Evolutionary conservation across 2,113 vertebrate species (phyloP).

Genomic region (Acanthisitta chloris): DNA sequence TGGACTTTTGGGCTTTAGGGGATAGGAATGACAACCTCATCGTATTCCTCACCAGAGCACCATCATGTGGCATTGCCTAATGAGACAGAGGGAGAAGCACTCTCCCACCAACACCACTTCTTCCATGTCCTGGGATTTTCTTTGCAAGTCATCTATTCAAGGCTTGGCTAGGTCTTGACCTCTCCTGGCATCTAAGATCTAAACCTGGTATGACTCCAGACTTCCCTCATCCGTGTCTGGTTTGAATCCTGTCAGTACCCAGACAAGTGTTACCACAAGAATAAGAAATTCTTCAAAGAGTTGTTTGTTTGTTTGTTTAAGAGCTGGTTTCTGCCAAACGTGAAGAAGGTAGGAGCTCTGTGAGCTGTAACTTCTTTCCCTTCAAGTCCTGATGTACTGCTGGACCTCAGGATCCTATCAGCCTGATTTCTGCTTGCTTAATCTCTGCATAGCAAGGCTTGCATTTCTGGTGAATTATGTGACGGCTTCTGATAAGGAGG

Average conservation of each 20-base stretch:
- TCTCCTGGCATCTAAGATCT: conserved; percentile 16
- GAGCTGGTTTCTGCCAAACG: background rate
- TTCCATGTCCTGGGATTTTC: background rate
- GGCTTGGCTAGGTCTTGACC: conserved; percentile 31
- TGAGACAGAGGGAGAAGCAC: background rate
- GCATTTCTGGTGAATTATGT: background rate
- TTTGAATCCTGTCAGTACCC: conserved; percentile 27
- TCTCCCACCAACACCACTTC: conserved; percentile 11
- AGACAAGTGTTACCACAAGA: background rate
- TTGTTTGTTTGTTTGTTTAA: background rate
- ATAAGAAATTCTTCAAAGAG: conserved; percentile 18
- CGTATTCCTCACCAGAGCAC: background rate
- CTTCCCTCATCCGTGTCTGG: background rate
- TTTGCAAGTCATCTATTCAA: conserved; percentile 1
- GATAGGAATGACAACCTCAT: background rate
- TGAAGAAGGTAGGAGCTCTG: background rate
- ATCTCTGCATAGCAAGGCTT: background rate
- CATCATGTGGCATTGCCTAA: accelerated
- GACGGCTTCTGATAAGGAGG: background rate
- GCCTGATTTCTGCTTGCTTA: background rate
- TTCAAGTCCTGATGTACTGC: background rate
- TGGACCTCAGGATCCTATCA: background rate
- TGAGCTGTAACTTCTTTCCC: background rate
- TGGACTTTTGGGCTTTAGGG: background rate
- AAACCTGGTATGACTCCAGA: conserved; percentile 33